These are phyloP conservation scores for Antechinus stuartii DNA, from an alignment of 2,113 vertebrate species.

Conservation along the genomic window DNA sequence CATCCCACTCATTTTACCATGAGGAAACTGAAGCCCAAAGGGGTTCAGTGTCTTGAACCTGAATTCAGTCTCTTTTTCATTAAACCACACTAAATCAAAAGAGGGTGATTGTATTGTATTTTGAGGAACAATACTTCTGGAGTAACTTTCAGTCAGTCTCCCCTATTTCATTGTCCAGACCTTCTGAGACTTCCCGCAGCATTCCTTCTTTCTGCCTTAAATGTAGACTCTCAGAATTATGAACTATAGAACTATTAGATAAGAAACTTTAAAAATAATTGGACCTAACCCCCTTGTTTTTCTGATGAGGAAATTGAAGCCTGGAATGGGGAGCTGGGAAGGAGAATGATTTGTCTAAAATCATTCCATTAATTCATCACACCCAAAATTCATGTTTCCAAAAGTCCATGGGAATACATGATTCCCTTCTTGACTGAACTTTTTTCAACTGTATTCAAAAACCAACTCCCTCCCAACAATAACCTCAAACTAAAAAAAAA, in stretches of 20 bases:
- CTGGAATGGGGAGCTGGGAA: neutral
- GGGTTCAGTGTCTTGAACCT: neutral
- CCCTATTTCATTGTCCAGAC: neutral
- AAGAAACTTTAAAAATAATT: neutral
- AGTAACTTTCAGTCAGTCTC: neutral
- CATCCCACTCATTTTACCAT: neutral
- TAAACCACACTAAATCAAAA: neutral
- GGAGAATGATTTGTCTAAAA: conserved; percentile 1
- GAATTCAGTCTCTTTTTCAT: neutral
- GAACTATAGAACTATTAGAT: neutral
- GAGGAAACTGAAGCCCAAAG: neutral
- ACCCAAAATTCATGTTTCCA: neutral
- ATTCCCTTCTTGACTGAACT: neutral
- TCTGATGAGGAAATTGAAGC: neutral
- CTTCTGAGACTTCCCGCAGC: neutral
- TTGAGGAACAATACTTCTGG: neutral
- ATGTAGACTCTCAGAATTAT: neutral
- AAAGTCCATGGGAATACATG: neutral
- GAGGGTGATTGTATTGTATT: neutral
- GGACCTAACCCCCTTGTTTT: neutral
- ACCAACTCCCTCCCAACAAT: neutral
- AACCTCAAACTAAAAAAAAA: neutral
- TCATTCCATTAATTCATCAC: neutral
- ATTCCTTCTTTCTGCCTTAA: neutral
- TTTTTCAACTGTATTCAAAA: neutral